Percentiles rank a stretch among this genome's conserved stretches.
phyloP scores from a whole-genome alignment of 2,797 vertebrate genomes.

The Gymnocypris eckloni region DNA sequence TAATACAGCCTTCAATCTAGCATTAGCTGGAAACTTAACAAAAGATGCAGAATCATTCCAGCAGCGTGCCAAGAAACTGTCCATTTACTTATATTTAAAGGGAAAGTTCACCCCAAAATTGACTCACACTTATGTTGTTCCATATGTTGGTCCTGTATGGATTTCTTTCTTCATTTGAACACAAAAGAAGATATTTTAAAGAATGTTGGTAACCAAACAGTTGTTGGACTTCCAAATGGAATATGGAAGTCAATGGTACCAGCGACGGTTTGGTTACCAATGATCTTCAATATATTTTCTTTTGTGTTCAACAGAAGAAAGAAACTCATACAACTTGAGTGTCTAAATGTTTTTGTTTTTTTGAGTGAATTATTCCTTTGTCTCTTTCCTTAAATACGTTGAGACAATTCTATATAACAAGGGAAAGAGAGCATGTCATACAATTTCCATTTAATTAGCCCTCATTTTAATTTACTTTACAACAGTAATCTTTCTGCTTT shows the following conservation, averaged over 20 bases:
- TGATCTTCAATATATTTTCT: not conserved
- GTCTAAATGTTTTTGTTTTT: not conserved
- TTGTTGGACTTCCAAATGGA: not conserved
- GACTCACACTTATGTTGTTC: not conserved
- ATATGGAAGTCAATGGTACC: too few species aligned
- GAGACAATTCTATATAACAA: conserved; percentile 20
- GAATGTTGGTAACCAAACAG: not conserved
- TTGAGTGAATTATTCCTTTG: not conserved
- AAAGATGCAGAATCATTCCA: not conserved
- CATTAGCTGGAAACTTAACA: not conserved
- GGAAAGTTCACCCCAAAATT: not conserved
- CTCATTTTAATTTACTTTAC: conserved; percentile 26
- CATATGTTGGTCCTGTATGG: not conserved
- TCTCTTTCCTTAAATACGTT: not conserved
- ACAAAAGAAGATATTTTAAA: not conserved
- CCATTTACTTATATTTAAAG: not conserved
- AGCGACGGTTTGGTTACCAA: not conserved
- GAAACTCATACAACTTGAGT: not conserved
- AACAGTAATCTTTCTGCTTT: conserved; percentile 1
- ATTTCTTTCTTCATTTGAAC: not conserved
- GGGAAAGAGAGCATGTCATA: not conserved
- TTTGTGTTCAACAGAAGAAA: not conserved
- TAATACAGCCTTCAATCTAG: not conserved
- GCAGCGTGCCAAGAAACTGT: not conserved
- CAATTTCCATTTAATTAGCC: conserved; percentile 15